phyloP scores from a whole-genome alignment of 2,113 vertebrate species.

The Sialia sialis region DNA sequence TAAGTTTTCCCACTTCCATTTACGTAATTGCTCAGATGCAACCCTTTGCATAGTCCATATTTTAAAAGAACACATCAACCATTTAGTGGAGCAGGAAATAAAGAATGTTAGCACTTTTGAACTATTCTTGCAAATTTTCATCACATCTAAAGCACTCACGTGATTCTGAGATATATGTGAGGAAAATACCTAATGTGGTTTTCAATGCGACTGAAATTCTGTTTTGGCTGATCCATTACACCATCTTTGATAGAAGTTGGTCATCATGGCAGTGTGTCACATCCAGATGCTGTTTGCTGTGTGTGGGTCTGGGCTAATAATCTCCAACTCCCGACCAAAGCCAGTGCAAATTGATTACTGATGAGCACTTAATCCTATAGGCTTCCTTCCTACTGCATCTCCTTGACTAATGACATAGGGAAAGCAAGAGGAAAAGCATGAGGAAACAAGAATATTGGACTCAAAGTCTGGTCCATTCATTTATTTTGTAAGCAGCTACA shows the following conservation, averaged over 20 bases:
- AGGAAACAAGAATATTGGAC: background rate
- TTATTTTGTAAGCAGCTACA: background rate
- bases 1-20: background rate
- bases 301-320: background rate
- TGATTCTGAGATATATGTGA: background rate
- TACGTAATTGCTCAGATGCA: background rate
- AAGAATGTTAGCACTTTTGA: background rate
- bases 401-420: background rate
- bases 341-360: background rate
- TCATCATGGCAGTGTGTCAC: background rate
- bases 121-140: background rate
- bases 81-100: background rate
- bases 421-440: too few relatives aligned
- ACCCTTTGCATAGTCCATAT: background rate
- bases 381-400: background rate
- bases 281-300: background rate
- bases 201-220: background rate
- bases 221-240: background rate
- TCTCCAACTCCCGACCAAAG: background rate
- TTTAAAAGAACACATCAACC: background rate
- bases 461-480: background rate
- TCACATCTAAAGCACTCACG: background rate
- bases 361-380: background rate
- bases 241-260: background rate
- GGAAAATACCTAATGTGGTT: background rate